Base-by-base conservation (phyloP, 2,888 invertebrate species). In the Caenorhabditis zanzibari region DNA sequence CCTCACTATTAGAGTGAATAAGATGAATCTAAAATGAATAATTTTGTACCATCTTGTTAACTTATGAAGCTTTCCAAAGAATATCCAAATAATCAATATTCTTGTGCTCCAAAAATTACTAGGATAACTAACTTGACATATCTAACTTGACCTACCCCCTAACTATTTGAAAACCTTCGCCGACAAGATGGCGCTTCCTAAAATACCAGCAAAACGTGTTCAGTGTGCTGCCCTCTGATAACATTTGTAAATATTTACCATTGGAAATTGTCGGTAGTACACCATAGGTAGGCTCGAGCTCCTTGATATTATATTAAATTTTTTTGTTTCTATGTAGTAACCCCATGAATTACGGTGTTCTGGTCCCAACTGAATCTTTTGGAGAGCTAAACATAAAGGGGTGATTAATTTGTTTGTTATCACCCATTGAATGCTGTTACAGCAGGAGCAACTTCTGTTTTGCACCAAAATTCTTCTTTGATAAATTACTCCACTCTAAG, bases 151-250 rank as follows among this genome's bases (percentile, higher is more conserved):
- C 71, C 71, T 52, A 69, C 35, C 4, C 38, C n/a, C 19, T 44
- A 22, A 3, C 14, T 44, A 19, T 44, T 44, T 19, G 28, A 14
- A 47, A 71, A 47, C 47, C 22, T 38, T 32, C 58, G 26, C 56
- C 58, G 58, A 54, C 63, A 68, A 12, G 35, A 28, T 54, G 68
- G 54, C 54, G 52, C 68, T 68, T 52, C 68, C 68, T 41, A 76
- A 76, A 76, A 76, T 76, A 75, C 68, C 68, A 69, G 68, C 59
- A 76, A n/a, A 77, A 77, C 69, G 69, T 77, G 69, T 77, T 77
- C 63, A 54, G 9, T 79, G 9, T 79, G 22, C 77, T 71, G 54
- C 71, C 49, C 41, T 41, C 79, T 79, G 79, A 79, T 79, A 79
- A 79, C 71, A 47, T 35, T 64, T 64, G 79, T 71, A 44, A 79